phyloP scores from a whole-genome alignment of 2,113 vertebrate species.

The Suncus etruscus region DNA sequence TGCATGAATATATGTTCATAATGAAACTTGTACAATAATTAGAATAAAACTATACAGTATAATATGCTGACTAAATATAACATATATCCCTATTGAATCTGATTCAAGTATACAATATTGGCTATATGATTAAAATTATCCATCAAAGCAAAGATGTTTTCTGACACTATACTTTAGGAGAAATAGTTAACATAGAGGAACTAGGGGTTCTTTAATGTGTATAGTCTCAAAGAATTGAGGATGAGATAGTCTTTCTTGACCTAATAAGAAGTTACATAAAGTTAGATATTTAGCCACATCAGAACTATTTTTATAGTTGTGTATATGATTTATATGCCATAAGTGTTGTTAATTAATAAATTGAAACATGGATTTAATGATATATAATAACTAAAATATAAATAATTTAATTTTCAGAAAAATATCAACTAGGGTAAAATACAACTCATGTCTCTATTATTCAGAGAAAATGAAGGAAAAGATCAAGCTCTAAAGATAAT shows the following conservation, averaged over 20 bases:
- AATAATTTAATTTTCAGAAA: not conserved
- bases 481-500: not conserved
- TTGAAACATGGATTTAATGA: conserved; percentile 40
- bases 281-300: not conserved
- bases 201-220: not conserved
- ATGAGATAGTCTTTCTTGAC: not conserved
- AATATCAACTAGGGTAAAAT: conserved; percentile 34
- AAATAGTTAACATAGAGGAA: not conserved
- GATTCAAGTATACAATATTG: not conserved
- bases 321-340: not conserved
- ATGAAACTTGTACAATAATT: fast-evolving
- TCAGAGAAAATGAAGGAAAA: conserved; percentile 9
- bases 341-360: conserved; percentile 15
- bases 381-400: conserved; percentile 51
- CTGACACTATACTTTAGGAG: not conserved
- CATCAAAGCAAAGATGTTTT: not conserved
- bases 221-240: not conserved
- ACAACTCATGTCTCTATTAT: conserved; percentile 31
- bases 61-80: not conserved
- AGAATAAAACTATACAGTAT: not conserved
- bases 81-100: not conserved
- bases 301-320: not conserved
- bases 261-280: not conserved
- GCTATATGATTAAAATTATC: not conserved
- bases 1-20: not conserved